Conservation (phyloP, 2,888 invertebrate species). For the Caenorhabditis wallacei region DNA sequence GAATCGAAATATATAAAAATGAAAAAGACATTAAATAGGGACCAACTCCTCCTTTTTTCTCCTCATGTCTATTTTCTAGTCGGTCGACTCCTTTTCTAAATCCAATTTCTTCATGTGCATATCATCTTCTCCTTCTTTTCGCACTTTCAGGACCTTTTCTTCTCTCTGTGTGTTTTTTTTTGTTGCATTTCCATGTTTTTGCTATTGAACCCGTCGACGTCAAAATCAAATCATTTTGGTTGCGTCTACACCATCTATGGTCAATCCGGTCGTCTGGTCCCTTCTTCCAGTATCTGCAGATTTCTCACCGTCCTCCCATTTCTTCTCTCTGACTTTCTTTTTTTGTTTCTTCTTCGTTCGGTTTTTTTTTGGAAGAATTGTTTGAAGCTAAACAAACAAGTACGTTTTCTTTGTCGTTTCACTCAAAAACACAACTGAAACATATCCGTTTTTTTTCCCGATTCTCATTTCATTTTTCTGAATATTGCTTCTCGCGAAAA, state of each 20-base stretch:
- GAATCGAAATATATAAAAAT: conserved; percentile 26
- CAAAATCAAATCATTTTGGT: conserved; percentile 50
- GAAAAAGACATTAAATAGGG: conserved; percentile 26
- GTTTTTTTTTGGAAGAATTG: conserved; percentile 5
- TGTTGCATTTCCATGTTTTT: conserved; percentile 34
- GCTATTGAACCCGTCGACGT: conserved; percentile 34
- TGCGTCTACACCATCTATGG: conserved; percentile 40
- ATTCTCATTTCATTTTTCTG: conserved; percentile 18
- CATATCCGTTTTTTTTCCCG: conserved; percentile 31
- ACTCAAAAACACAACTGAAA: conserved; percentile 45
- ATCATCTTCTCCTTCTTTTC: conserved; percentile 54
- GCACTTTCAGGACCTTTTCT: conserved; percentile 55
- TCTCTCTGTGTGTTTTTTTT: conserved; percentile 47
- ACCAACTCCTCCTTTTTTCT: conserved; percentile 22
- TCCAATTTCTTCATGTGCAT: conserved; percentile 64
- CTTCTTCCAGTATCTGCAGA: neutral
- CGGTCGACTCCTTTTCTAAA: conserved; percentile 47
- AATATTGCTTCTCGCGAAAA: neutral
- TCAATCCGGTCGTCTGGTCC: conserved; percentile 6
- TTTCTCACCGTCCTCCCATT: conserved; percentile 61
- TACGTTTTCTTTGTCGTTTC: conserved; percentile 49
- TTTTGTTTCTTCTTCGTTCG: conserved; percentile 18
- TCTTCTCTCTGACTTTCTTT: conserved; percentile 31
- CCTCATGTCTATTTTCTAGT: conserved; percentile 49
- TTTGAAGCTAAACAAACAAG: conserved; percentile 47